These are phyloP conservation scores for Sebastes matsubarae DNA, from an alignment of 2,797 vertebrate genomes.

Conservation along the genomic window DNA sequence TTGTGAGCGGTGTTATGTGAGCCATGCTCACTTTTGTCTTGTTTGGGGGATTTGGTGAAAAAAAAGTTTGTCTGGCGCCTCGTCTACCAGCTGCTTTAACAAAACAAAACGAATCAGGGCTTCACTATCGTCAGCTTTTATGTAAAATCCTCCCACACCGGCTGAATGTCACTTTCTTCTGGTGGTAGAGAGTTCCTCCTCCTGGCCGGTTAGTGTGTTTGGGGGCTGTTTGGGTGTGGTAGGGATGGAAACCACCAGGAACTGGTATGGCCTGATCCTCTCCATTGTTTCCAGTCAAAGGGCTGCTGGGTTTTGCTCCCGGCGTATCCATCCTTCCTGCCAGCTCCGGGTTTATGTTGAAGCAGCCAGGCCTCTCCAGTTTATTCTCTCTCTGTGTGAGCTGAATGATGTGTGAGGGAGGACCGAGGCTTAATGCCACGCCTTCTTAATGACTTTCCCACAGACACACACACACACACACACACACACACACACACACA, in stretches of 20 bases:
- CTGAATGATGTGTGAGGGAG: constrained; percentile 39
- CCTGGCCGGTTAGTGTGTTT: constrained; percentile 34
- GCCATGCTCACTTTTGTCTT: no score
- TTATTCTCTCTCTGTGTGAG: constrained; percentile 30
- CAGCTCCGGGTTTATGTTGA: constrained; percentile 57
- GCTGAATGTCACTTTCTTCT: neutral
- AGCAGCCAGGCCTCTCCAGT: constrained; percentile 40
- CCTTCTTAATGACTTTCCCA: constrained; percentile 62
- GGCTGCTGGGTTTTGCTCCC: constrained; percentile 42
- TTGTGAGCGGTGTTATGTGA: no score
- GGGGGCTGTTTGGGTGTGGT: constrained; percentile 39
- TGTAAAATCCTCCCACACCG: no score
- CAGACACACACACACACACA: constrained; percentile 25
- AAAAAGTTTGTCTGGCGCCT: no score
- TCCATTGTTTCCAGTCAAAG: constrained; percentile 63
- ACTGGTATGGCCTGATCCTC: constrained; percentile 50
- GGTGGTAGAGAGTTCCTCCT: neutral
- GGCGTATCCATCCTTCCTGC: constrained; percentile 14
- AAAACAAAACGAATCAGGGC: no score
- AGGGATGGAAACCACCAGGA: constrained; percentile 20
- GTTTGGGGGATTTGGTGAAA: no score
- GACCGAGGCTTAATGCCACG: constrained; percentile 41
- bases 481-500: no score
- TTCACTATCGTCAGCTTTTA: no score
- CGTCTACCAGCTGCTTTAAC: no score